Base-by-base conservation (phyloP, 2,113 vertebrate species). In the Aptenodytes forsteri region DNA sequence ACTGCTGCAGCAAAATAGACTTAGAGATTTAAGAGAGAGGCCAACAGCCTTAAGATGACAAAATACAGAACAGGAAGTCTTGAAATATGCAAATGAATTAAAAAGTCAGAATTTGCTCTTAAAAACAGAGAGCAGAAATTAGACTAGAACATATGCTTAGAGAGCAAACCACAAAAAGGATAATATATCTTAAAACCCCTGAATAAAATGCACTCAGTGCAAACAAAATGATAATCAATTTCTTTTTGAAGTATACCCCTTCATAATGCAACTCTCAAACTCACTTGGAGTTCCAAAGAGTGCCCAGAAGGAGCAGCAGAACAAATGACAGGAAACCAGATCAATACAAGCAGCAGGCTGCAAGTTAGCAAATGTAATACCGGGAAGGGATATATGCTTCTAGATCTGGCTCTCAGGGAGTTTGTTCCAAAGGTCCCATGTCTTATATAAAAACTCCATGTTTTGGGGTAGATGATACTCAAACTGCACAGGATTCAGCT, bases 1-100 rank as follows among this genome's bases (percentile, higher is more conserved):
- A 81, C 58, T 88, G 52, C 62, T 94, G 85, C 90, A 95, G 93
- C 87, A 89, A 87, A 96, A 97, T 12, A 81, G 79, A 83, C 84
- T 83, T 76, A 93, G 34, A 79, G 52, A 88, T 30, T 47, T n/a
- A 32, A 83, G 30, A 52, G 95, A 97, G 98, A 98, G 96, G 91
- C 95, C 93, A 97, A 92, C 95, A 93, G 96, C 92, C 95, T 97
- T 93, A 86, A 90, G 82, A 94, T 96, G 96, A 98, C 52, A 95
- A 97, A 98, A 98, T 94, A 96, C 96, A 97, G 94, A 58, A 67
- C 97, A 98, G 97, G 98, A 99, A 98, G 97, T 96, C 96, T 55
- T 75, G 55, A 94, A 94, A 88, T 59, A 84, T 6, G 10, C 87
- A 97, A 97, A 97, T 95, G 21, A 95, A 95, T 90, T 64, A 8